phyloP scores from a whole-genome alignment of 2,113 vertebrate species.

The Panurus biarmicus region DNA sequence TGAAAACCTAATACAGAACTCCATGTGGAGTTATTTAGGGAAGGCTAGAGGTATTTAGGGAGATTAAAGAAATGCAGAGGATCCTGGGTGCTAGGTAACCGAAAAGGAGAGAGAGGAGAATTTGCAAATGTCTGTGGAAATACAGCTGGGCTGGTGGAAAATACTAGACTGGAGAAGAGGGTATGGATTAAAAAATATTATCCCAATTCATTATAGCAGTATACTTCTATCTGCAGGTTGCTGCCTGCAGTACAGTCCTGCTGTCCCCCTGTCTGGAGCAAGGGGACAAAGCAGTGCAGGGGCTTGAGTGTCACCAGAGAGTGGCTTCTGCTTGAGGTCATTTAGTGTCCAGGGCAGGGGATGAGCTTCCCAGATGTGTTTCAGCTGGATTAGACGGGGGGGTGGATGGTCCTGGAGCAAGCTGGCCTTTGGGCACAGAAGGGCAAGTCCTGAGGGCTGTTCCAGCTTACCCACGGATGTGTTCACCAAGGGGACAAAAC shows the following conservation, averaged over 20 bases:
- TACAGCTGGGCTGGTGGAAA: not conserved
- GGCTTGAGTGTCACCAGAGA: not conserved
- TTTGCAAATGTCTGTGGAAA: not conserved
- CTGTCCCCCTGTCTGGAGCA: not conserved
- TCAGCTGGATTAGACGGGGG: accelerated
- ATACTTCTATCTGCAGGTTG: not conserved
- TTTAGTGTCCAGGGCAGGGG: not conserved
- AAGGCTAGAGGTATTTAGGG: not conserved
- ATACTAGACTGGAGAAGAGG: not conserved
- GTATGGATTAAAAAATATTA: not conserved
- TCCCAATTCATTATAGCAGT: too few relatives aligned
- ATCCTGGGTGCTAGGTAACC: not conserved
- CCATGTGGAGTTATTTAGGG: not conserved
- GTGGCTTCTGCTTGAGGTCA: not conserved
- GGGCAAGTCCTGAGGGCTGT: not conserved
- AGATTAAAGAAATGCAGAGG: not conserved
- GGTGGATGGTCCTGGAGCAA: not conserved
- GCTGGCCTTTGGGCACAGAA: not conserved
- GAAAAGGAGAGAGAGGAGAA: not conserved
- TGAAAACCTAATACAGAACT: not conserved
- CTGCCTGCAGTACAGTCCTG: not conserved
- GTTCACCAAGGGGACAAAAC: not conserved
- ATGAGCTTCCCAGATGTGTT: accelerated
- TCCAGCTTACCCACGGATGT: not conserved
- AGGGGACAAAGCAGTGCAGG: not conserved